Conservation (phyloP, 2,888 invertebrate genomes). For the Agriopis leucophaearia region DNA sequence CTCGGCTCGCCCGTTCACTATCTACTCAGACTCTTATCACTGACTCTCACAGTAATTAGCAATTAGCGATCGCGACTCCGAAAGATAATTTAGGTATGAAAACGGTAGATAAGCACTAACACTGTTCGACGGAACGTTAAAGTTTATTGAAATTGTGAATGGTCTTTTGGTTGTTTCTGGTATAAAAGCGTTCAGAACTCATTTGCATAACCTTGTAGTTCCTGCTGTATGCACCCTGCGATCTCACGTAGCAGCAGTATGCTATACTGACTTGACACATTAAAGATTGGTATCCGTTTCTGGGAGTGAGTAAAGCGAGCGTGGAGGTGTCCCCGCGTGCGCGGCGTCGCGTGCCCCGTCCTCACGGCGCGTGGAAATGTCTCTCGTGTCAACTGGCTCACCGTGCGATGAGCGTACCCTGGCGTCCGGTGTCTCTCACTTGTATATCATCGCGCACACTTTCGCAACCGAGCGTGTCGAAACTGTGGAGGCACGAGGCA, state of each 20-base stretch:
- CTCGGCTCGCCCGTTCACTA: conserved; percentile 49
- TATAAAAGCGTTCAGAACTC: conserved; percentile 87
- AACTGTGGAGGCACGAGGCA: conserved; percentile 73
- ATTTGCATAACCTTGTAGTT: conserved; percentile 87
- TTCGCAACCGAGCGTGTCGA: conserved; percentile 84
- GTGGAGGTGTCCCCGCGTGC: conserved; percentile 79
- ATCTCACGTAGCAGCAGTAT: conserved; percentile 86
- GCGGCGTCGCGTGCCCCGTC: conserved; percentile 81
- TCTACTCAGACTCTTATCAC: conserved; percentile 77
- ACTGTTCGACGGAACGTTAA: conserved; percentile 80
- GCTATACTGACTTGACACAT: conserved; percentile 86
- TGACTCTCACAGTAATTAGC: conserved; percentile 82
- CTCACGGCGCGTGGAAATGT: conserved; percentile 81
- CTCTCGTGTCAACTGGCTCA: conserved; percentile 82
- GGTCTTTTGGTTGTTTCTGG: conserved; percentile 86
- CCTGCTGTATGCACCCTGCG: conserved; percentile 84
- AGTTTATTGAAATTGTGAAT: conserved; percentile 87
- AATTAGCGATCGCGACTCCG: conserved; percentile 84
- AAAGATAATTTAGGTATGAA: conserved; percentile 76
- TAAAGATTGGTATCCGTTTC: conserved; percentile 84
- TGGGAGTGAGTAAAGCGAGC: conserved; percentile 70
- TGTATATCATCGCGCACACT: conserved; percentile 86
- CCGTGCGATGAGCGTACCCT: conserved; percentile 84
- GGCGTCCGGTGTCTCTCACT: conserved; percentile 82
- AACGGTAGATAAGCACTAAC: conserved; percentile 82